These are phyloP conservation scores for Dorcus hopei DNA, from an alignment of 2,888 invertebrate genomes.

Conservation along the genomic window DNA sequence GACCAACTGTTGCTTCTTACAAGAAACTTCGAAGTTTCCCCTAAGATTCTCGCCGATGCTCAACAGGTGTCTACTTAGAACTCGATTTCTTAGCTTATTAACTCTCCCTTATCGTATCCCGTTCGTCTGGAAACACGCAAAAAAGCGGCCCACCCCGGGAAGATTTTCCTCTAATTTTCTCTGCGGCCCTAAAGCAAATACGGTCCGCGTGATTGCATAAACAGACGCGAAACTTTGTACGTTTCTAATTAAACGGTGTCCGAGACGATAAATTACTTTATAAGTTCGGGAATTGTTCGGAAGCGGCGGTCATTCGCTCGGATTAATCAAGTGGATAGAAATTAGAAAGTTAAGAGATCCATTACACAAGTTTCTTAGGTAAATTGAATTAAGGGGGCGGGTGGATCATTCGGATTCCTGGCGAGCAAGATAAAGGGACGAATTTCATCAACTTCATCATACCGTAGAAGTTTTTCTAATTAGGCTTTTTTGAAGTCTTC, in stretches of 20 bases:
- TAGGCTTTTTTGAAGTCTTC: neutral
- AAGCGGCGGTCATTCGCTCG: slow-evolving; percentile 26
- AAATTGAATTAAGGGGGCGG: too few species aligned
- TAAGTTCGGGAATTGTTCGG: slow-evolving; percentile 25
- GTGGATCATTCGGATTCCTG: too few species aligned
- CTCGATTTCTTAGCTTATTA: slow-evolving; percentile 26
- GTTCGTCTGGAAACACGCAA: too few species aligned
- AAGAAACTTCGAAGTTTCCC: slow-evolving; percentile 14
- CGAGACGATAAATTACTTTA: slow-evolving; percentile 30
- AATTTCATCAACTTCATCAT: too few species aligned
- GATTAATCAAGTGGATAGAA: slow-evolving; percentile 28
- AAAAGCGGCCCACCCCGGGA: too few species aligned
- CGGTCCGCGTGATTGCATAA: slow-evolving; percentile 22
- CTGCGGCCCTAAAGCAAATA: neutral
- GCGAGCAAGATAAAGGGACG: too few species aligned
- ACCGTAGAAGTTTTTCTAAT: neutral
- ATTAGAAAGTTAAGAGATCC: neutral
- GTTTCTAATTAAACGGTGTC: slow-evolving; percentile 26
- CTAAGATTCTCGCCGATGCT: slow-evolving; percentile 19
- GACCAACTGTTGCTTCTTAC: slow-evolving; percentile 33
- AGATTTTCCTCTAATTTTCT: too few species aligned
- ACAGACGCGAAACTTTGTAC: slow-evolving; percentile 20
- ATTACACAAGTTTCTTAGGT: neutral
- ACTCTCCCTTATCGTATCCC: neutral
- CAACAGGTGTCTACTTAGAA: slow-evolving; percentile 34